Base-by-base conservation (phyloP, 2,113 vertebrate genomes). In the Cephalopholis sonnerati region DNA sequence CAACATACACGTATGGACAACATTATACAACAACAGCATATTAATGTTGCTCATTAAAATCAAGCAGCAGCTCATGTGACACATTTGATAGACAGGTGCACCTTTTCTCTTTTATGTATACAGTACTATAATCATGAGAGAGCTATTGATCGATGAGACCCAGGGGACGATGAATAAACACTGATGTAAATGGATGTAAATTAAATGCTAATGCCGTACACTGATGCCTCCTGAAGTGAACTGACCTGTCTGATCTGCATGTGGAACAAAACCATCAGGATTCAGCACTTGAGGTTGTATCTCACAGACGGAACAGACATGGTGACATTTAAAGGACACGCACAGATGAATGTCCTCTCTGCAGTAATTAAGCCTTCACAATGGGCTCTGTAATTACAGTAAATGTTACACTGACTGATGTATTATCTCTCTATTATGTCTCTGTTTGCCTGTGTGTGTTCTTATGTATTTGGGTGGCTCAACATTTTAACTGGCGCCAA, bases 261-360 rank as follows among this genome's bases (percentile, higher is more conserved):
- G 13, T 44, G 50, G 44, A 62, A 48, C 5, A 46, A 44, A 63
- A 17, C 15, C 22, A 57, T 50, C 22, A 66, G 63, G 50, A 86
- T 27, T 32, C 15, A 82, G 57, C 53, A 25, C 50, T 20, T 48
- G 24, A 67, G 24, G 55, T 57, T 50, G 61, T 7, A 18, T 48
- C 74, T 46, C 51, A 13, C 22, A 57, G 58, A 27, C 25, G 55
- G 57, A 74, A 68, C 69, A 63, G 3, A 10, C 69, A 39, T 50
- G 0, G 54, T 68, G 66, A 76, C 84, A 74, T 75, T 87, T 63
- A 85, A 68, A 84, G 72, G 61, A 72, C 67, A 70, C 4, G 1
- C 54, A 44, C 25, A 67, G 67, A 68, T 44, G 2, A 46, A 78
- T 12, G 58, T 80, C 74, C 36, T 72, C 51, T 64, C 55, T 41